Base-by-base conservation (phyloP, 1,140 invertebrate species). In the Laodelphax striatellus region DNA sequence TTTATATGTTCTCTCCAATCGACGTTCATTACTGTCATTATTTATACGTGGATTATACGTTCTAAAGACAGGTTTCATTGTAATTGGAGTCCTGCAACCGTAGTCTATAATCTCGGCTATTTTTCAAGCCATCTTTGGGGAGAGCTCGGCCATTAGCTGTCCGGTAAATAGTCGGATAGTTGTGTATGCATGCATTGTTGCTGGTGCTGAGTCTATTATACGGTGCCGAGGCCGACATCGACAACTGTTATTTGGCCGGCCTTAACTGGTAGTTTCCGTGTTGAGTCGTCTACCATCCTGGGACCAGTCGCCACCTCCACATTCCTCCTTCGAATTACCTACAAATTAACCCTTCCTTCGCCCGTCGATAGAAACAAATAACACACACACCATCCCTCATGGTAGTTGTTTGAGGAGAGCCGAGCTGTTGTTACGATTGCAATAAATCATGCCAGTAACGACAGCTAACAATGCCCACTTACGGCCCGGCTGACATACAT, bases 1-100 rank as follows among this genome's bases (percentile, higher is more conserved):
- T 60, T 60, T 60, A 60, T 60, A 60, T 52, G 58, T 60, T 60
- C 22, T 24, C 58, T 54, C 16, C 24, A 17, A 60, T 60, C 28
- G 38, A 17, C n/a, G 44, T 60, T 60, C 58, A 60, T 60, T 60
- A 60, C 58, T 50, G 58, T 54, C 58, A 60, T 60, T 60, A 60
- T 53, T 53, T 60, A 53, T 53, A 53, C 52, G 8, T 53, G 52
- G 52, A 53, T 53, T 53, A 60, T 60, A 54, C 50, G 17, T 17
- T 13, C 28, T 60, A 60, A 60, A 60, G 58, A 60, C 50, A 17
- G 57, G 58, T 28, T 60, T 54, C 56, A 46, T 16, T 22, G 58
- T 38, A 53, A 60, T 53, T 60, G 58, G 31, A 38, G 34, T 38
- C 58, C 19, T 50, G 58, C 41, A 34, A 34, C 9, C 19, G 41